Base-by-base conservation (phyloP, 1,140 invertebrate genomes). In the Forficula auricularia region DNA sequence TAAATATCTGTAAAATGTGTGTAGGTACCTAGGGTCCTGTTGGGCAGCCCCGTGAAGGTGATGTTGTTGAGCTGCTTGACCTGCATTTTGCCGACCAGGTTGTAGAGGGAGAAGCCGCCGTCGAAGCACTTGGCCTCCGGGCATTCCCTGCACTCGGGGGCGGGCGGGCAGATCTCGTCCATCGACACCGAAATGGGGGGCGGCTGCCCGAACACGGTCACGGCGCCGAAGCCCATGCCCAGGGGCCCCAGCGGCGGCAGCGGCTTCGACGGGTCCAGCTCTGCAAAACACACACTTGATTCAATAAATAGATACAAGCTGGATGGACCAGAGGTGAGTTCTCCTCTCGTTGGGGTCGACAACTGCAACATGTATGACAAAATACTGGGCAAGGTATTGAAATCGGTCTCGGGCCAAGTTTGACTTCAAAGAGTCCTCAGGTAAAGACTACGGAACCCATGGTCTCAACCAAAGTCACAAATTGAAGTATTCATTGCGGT, bases 1-100 rank as follows among this genome's bases (percentile, higher is more conserved):
- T n/a, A n/a, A n/a, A n/a, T n/a, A n/a, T n/a, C n/a, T n/a, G n/a
- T n/a, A n/a, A n/a, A n/a, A n/a, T n/a, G n/a, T n/a, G n/a, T n/a
- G n/a, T n/a, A n/a, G n/a, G n/a, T 55, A 77, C 73, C 68, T 55
- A 61, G 66, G 47, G 54, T 63, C 47, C 73, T 61, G 46, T 73
- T 72, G 6, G 67, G 63, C 33, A 70, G 55, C 3, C 70, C 70
- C 0, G 64, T 66, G 54, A 68, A 72, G 12, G 64, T 67, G 18
- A 61, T 57, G 43, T 71, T 72, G 19, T 64, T 65, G 9, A 71
- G 63, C 13, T 65, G 64, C 43, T 65, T 60, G 34, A 75, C 65
- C 44, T 73, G 67, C 57, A 75, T 61, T 51, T 65, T 61, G 42
- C 62, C 63, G 36, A 71, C 52, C 14, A 70, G 49, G 53, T 70